These are phyloP conservation scores for Nothocercus nigrocapillus DNA, from an alignment of 2,113 vertebrate genomes.

Conservation along the genomic window DNA sequence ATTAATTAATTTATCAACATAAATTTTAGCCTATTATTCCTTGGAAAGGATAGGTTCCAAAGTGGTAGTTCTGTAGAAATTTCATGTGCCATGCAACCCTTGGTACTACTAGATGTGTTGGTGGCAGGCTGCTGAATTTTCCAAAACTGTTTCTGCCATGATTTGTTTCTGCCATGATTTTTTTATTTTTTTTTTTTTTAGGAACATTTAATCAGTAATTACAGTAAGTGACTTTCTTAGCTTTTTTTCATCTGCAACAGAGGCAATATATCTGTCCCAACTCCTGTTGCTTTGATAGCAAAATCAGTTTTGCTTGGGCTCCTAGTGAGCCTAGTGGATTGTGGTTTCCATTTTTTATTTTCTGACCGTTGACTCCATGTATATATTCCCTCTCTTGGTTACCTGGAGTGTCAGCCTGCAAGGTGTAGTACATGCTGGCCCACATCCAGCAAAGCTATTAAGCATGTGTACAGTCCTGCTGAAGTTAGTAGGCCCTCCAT, in stretches of 20 bases:
- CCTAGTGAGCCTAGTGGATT: neutral
- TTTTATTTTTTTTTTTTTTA: neutral
- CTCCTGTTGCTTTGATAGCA: neutral
- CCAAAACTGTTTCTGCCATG: neutral
- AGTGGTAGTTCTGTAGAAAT: neutral
- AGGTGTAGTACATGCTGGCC: fast-evolving
- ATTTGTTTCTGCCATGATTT: neutral
- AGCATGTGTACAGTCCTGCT: neutral
- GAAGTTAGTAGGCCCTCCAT: neutral
- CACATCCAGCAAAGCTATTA: neutral
- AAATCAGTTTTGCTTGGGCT: neutral
- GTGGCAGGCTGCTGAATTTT: neutral
- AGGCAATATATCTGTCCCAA: neutral
- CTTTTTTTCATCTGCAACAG: neutral
- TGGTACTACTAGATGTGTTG: neutral
- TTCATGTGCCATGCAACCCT: neutral
- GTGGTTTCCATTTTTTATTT: conserved; percentile 1
- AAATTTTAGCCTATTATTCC: neutral
- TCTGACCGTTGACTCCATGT: neutral
- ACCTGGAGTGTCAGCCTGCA: neutral
- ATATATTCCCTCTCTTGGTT: neutral
- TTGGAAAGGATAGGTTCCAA: neutral
- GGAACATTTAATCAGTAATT: neutral
- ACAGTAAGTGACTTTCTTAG: neutral
- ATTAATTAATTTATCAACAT: neutral